Base-by-base conservation (phyloP, 2,113 vertebrate species). In the Tringa solitaria region DNA sequence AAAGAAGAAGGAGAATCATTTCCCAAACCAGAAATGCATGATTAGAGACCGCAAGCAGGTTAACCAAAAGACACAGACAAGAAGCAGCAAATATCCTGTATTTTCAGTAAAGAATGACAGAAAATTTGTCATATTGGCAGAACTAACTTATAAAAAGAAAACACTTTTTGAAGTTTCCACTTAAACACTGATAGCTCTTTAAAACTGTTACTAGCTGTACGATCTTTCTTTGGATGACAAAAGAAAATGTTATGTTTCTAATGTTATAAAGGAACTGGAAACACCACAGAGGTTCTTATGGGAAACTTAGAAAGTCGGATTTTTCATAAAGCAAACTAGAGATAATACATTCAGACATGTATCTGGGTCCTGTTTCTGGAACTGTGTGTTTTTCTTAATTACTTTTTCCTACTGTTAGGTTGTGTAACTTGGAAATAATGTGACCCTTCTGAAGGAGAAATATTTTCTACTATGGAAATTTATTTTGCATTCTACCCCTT, bases 351-450 rank as follows among this genome's bases (percentile, higher is more conserved):
- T 86, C 65, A 80, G 68, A 48, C 60, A 95, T 92, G 41, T 78
- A 85, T 41, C 60, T 72, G 57, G 1, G 19, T 88, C 85, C 63
- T 90, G 37, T 81, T 93, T 95, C 93, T 95, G 74, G 83, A 84
- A 87, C 57, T 50, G 32, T 78, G 63, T 78, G 33, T 80, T 84
- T 53, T 22, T 90, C 68, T 65, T 86, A 89, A 96, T 95, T 93
- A 86, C 33, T 88, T 91, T 88, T 91, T 86, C 94, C 78, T 88
- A 53, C 69, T 84, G 61, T 35, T 84, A 78, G 60, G 41, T 87
- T 93, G 48, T 64, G 76, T 60, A 94, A 92, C 82, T 92, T 90
- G 85, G 82, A 94, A 93, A 92, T 75, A 89, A 83, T 54, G 46
- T 77, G 63, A 85, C 50, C 63, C 6, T 86, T 93, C 35, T 70